Base-by-base conservation (phyloP, 2,888 invertebrate genomes). In the Lottia gigantea region DNA sequence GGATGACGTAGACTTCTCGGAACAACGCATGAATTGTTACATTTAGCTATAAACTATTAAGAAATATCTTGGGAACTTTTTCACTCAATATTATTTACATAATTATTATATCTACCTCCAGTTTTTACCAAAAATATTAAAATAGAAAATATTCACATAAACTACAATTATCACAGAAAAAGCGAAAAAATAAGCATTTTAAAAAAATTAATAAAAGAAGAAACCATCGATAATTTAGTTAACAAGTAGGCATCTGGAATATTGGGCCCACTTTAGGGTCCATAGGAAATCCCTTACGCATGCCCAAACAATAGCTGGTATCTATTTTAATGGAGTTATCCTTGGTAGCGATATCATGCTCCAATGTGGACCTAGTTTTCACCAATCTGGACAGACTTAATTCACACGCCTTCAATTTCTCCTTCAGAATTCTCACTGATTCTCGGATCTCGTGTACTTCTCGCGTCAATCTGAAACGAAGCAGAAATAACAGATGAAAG, bases 271-370 rank as follows among this genome's bases (percentile, higher is more conserved):
- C 83, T 78, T 87, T 87, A 49, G 86, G 87, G 69, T 88, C 87
- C 85, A 86, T 87, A n/a, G 97, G 97, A 90, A 95, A 97, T 7
- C 95, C 94, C 75, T 96, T 92, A 65, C 97, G 91, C 85, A 97
- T 91, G 2, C 96, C 95, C 91, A 95, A 93, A 88, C 97, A 97
- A 90, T 95, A 95, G 89, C 96, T 96, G 76, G 95, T 91, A 90
- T 97, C 97, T 77, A 97, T 95, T 88, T 95, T 95, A 74, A 97
- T 90, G 15, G 95, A 93, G 85, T 95, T 95, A 76, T 94, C 93
- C 91, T 97, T 97, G 86, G 93, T 92, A 67, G 93, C 92, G 74
- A 95, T 90, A 90, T 97, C 96, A 61, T 93, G 92, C 89, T 97
- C 96, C 64, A 97, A 91, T 61, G 92, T 92, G 3, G 94, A 92